These are phyloP conservation scores for Zele albiditarsus DNA, from an alignment of 2,888 invertebrate genomes.

Conservation along the genomic window DNA sequence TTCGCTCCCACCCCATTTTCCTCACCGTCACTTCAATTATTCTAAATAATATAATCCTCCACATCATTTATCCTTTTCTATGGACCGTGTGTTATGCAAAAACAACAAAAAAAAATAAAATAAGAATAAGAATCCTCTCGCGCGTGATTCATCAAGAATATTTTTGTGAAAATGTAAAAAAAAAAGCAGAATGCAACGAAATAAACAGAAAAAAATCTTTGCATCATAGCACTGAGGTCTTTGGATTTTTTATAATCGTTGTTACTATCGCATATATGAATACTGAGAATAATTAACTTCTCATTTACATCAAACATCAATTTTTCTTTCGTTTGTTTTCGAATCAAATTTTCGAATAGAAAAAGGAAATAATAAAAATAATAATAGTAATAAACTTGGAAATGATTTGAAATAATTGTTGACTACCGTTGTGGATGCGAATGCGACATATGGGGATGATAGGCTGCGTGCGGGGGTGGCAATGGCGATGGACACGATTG, in stretches of 20 bases:
- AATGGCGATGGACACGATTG: conserved; percentile 85
- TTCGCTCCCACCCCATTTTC: neutral
- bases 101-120: neutral
- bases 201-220: conserved; percentile 4
- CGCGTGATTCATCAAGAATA: neutral
- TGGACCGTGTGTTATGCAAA: neutral
- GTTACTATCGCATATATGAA: conserved; percentile 7
- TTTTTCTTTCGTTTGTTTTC: neutral
- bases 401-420: conserved; percentile 33
- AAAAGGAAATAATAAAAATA: neutral
- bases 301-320: neutral
- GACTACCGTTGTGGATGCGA: conserved; percentile 88
- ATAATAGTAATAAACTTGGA: neutral
- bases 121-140: neutral
- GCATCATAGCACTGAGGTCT: conserved; percentile 37
- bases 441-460: conserved; percentile 80
- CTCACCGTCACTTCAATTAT: neutral
- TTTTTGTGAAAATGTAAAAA: neutral
- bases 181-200: neutral
- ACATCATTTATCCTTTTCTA: neutral
- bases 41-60: neutral
- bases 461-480: conserved; percentile 76
- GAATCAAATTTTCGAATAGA: neutral
- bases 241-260: conserved; percentile 33
- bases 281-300: neutral